Base-by-base conservation (phyloP, 1,140 invertebrate species). In the Aphis gossypii region DNA sequence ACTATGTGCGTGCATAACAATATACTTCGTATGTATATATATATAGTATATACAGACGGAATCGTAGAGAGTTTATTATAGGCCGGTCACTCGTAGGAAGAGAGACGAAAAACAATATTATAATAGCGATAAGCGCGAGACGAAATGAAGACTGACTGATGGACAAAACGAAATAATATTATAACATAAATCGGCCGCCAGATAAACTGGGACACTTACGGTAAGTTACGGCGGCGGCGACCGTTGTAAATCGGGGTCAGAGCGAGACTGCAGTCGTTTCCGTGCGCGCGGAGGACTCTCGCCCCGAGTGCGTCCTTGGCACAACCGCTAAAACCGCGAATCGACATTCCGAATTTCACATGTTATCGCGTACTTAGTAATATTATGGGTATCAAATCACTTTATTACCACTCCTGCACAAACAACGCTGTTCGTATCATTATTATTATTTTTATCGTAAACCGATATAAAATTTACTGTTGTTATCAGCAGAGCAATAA, bases 131-230 rank as follows among this genome's bases (percentile, higher is more conserved):
- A 84, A 84, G 23, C 21, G 38, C 41, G 83, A 84, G 41, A 84
- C 83, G 83, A 35, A 76, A 76, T 35, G 60, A n/a, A 76, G 41
- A 87, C 86, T 8, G 30, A 87, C 44, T 44, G 23, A 87, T 18
- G 44, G 25, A 46, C 86, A 46, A 48, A n/a, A 87, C 41, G 18
- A 48, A 87, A 30, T 30, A 44, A 41, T 23, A 44, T 23, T 23
- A 44, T 41, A 84, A 25, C 20, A 83, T 84, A 88, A 88, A 88
- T 3, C n/a, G 46, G 48, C 46, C n/a, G 9, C 87, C 48, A 48
- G 30, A 54, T 54, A 25, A 88, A 54, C 46, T 60, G 89, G 89
- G 56, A 56, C 56, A 44, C 54, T 90, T 90, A 90, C 89, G 89
- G 89, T 90, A 90, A 90, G 89, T 68, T 90, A 56, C 89, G 51